Evolutionary conservation across 2,113 vertebrate species (phyloP), one percentile per base, ranked within the genome.

Genomic region (Aegithalos caudatus): DNA sequence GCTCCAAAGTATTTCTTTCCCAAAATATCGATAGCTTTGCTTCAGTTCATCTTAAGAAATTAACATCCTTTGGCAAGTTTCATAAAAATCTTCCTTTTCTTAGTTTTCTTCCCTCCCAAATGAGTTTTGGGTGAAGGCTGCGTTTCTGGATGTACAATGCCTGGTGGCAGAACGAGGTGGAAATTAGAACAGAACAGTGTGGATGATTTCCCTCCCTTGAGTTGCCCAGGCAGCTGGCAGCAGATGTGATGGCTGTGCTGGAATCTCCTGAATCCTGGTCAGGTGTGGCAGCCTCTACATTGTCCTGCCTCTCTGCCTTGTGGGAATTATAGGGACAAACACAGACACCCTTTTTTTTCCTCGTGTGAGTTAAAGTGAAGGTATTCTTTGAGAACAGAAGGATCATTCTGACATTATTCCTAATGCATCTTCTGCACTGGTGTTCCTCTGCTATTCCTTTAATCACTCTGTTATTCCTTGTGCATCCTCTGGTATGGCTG

Each of bases 171-270:
- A 61, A 13, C 19, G 51, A 38, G 62, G 31, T 84, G 62, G 58
- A 69, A 50, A 40, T 35, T 14, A 47, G 61, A 57, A 48, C 6
- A 47, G 24, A 23, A 3, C 0, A 0, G n/a, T 2, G 3, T 2
- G 1, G 35, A 6, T 37, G 56, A n/a, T 15, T 60, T 72, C 90
- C 14, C 40, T 72, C 27, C 44, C 21, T 35, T 50, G 33, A 64
- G 6, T 56, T 73, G 50, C 35, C 38, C 29, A 19, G 69, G 61
- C 50, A 56, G 40, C 58, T 69, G 62, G 48, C 48, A 91, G 87
- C 37, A 70, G 82, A 24, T 47, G 37, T 33, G 66, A 23, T 57
- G 65, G 50, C 33, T 86, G 79, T 69, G 29, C 78, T 69, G 29
- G 28, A 56, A 6, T 80, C 57, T 70, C 50, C 48, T 2, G 4